Percentiles rank a stretch among this genome's conserved stretches.
These are phyloP conservation scores for Ectemnius lituratus DNA, from an alignment of 2,888 invertebrate genomes.

Conservation along the genomic window DNA sequence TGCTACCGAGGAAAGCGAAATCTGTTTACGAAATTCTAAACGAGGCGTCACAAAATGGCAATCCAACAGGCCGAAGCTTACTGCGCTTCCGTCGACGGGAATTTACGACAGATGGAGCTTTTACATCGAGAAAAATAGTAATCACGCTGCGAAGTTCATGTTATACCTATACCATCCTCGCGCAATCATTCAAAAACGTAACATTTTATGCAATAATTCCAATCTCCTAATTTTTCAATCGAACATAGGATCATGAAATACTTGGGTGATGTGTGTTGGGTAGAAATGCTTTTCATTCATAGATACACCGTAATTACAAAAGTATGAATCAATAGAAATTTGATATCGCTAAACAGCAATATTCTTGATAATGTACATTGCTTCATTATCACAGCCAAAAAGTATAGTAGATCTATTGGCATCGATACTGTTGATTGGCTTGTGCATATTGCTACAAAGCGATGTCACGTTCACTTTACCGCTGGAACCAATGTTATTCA, in stretches of 20 bases:
- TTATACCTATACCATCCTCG: neutral
- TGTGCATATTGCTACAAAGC: constrained; percentile 86
- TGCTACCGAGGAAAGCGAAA: constrained; percentile 49
- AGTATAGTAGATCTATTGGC: constrained; percentile 86
- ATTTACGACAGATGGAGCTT: constrained; percentile 47
- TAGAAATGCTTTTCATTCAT: constrained; percentile 21
- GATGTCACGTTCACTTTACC: constrained; percentile 84
- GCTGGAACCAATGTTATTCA: constrained; percentile 79
- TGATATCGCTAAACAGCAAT: constrained; percentile 71
- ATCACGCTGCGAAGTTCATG: neutral
- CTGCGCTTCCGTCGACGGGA: constrained; percentile 29
- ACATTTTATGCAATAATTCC: no score
- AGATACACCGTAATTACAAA: constrained; percentile 41
- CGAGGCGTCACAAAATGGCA: constrained; percentile 76
- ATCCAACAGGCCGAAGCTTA: constrained; percentile 60
- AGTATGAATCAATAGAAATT: constrained; percentile 22
- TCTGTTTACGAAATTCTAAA: constrained; percentile 61
- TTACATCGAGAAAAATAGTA: constrained; percentile 1
- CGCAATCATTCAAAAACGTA: no score
- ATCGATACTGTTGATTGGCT: constrained; percentile 90
- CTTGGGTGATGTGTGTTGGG: no score
- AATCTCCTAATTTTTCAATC: no score
- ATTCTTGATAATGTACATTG: constrained; percentile 88
- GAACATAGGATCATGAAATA: no score
- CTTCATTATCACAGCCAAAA: constrained; percentile 94